A percentile compares a stretch with the other conserved stretches of the same genome.
These are phyloP conservation scores for Geopemphigus sp. DNA, from an alignment of 1,140 invertebrate species.

Conservation along the genomic window DNA sequence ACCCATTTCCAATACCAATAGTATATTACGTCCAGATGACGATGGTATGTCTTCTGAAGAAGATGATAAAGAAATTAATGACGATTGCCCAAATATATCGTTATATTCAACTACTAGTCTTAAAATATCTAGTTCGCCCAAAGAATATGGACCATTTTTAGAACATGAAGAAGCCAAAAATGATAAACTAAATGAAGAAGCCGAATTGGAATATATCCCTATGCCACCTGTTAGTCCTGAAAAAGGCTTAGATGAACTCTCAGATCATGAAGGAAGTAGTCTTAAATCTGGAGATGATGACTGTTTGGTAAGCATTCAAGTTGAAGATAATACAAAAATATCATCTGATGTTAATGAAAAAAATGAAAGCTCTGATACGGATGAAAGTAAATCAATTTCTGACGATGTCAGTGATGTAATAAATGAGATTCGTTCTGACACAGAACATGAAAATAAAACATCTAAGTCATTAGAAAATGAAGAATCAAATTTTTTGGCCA, in stretches of 20 bases:
- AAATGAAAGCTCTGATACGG: constrained; percentile 57
- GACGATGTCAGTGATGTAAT: constrained; percentile 51
- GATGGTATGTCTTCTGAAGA: constrained; percentile 53
- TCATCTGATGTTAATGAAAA: constrained; percentile 56
- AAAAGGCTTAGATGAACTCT: constrained; percentile 12
- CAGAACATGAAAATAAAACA: constrained; percentile 53
- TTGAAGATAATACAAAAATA: constrained; percentile 56
- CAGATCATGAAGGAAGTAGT: constrained; percentile 30
- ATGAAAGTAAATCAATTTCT: constrained; percentile 53
- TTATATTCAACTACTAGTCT: constrained; percentile 78
- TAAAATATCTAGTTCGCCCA: constrained; percentile 58
- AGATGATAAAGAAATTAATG: constrained; percentile 64
- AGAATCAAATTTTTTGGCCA: background rate
- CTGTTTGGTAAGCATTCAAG: constrained; percentile 54
- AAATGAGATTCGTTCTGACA: constrained; percentile 17
- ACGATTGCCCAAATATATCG: constrained; percentile 78
- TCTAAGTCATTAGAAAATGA: constrained; percentile 46
- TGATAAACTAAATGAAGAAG: constrained; percentile 55
- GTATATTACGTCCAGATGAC: constrained; percentile 54
- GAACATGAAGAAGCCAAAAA: constrained; percentile 52
- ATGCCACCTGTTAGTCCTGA: constrained; percentile 57
- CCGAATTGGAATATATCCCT: constrained; percentile 55
- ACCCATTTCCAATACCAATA: constrained; percentile 9
- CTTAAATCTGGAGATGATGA: constrained; percentile 58
- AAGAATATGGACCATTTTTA: constrained; percentile 49